These are phyloP conservation scores for Lepus oiostolus DNA, from an alignment of 2,797 vertebrate species.

Conservation along the genomic window DNA sequence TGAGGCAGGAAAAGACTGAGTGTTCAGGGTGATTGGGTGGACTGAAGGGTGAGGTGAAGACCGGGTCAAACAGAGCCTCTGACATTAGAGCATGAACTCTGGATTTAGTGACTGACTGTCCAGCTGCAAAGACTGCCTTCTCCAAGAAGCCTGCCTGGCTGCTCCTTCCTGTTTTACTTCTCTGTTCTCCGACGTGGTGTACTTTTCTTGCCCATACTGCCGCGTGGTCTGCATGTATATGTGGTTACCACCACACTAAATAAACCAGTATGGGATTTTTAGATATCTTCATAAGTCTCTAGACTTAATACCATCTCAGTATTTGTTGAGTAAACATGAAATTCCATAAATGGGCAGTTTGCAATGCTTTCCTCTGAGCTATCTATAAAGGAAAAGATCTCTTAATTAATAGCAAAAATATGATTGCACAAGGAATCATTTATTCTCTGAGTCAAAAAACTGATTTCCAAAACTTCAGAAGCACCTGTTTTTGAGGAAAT, in stretches of 20 bases:
- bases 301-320: background rate
- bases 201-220: background rate
- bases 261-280: conserved; percentile 18
- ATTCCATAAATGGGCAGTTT: background rate
- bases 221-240: background rate
- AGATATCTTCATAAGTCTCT: conserved; percentile 24
- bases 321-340: conserved; percentile 49
- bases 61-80: background rate
- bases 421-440: conserved; percentile 1
- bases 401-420: conserved; percentile 64
- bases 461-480: conserved; percentile 51
- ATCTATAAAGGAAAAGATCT: conserved; percentile 34
- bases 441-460: conserved; percentile 55
- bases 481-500: conserved; percentile 58
- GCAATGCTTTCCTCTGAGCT: background rate
- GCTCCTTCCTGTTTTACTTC: background rate
- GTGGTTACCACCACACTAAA: background rate
- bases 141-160: background rate
- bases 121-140: background rate
- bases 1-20: background rate
- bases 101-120: background rate
- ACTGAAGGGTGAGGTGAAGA: background rate
- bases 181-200: background rate
- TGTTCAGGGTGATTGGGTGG: background rate
- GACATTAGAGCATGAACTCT: no score